These are phyloP conservation scores for Raja brachyura DNA, from an alignment of 2,113 vertebrate genomes.

Conservation along the genomic window DNA sequence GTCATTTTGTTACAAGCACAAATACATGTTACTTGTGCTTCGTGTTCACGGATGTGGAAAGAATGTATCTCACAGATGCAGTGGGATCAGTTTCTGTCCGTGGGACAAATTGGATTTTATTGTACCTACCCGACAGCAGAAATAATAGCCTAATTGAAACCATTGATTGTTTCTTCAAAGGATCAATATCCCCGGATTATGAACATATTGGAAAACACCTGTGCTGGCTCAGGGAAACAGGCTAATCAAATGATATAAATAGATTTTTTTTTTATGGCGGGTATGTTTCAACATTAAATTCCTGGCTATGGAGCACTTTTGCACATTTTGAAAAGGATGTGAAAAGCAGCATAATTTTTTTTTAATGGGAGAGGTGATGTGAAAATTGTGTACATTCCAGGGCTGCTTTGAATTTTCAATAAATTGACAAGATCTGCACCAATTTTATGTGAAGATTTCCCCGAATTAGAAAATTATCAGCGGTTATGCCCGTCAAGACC, in stretches of 20 bases:
- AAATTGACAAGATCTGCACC: not conserved
- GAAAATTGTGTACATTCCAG: not conserved
- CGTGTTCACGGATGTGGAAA: not conserved
- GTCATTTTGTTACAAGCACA: not conserved
- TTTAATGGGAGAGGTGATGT: not conserved
- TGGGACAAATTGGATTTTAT: not conserved
- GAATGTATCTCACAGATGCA: not conserved
- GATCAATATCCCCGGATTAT: not conserved
- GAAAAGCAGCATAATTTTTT: not conserved
- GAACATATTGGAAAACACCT: not conserved
- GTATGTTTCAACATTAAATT: too few relatives aligned
- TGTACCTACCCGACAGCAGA: not conserved
- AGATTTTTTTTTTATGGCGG: not conserved
- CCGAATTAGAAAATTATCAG: not conserved
- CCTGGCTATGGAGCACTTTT: too few relatives aligned
- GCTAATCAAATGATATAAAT: not conserved
- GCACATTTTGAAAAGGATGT: too few relatives aligned
- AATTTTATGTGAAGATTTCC: too few relatives aligned
- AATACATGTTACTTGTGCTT: not conserved
- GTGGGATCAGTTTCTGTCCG: not conserved
- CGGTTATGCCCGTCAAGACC: not conserved
- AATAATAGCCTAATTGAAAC: conserved; percentile 17
- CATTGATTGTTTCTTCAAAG: conserved; percentile 13
- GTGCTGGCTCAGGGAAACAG: not conserved
- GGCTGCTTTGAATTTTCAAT: not conserved